Evolutionary conservation across 2,888 invertebrate species (phyloP).

Genomic region (Campoplex nolae): DNA sequence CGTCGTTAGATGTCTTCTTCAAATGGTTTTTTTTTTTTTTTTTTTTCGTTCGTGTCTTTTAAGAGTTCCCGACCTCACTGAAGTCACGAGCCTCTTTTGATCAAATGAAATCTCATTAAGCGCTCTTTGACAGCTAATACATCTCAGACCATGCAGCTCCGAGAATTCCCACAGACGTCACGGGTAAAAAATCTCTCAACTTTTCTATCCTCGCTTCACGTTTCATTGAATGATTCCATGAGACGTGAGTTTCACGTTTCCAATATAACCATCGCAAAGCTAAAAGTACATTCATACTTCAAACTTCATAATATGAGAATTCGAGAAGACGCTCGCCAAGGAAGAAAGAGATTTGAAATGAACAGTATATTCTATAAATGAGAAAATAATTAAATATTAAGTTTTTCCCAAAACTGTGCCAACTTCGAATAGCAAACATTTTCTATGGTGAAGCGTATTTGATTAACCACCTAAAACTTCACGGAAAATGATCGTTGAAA

Average conservation of each 20-base stretch:
- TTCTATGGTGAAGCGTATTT: neutral
- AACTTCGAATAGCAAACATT: neutral
- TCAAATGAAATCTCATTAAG: slow-evolving; percentile 28
- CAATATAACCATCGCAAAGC: neutral
- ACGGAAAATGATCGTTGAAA: neutral
- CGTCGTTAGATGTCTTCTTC: neutral
- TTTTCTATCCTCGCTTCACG: neutral
- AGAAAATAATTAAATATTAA: neutral
- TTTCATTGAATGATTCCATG: neutral
- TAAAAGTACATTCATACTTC: neutral
- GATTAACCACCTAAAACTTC: neutral
- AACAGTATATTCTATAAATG: neutral
- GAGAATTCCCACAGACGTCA: neutral
- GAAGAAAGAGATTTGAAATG: neutral
- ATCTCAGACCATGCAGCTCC: neutral
- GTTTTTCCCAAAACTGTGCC: neutral
- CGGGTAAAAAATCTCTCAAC: neutral
- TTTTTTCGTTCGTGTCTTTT: neutral
- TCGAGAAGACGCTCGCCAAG: neutral
- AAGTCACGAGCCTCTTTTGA: slow-evolving; percentile 8
- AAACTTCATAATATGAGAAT: neutral
- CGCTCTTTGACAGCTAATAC: slow-evolving; percentile 3
- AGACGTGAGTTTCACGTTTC: neutral
- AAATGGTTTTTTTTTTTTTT: neutral
- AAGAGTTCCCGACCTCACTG: neutral